phyloP scores from a whole-genome alignment of 2,888 invertebrate species.

The Platycheirus rosarum region DNA sequence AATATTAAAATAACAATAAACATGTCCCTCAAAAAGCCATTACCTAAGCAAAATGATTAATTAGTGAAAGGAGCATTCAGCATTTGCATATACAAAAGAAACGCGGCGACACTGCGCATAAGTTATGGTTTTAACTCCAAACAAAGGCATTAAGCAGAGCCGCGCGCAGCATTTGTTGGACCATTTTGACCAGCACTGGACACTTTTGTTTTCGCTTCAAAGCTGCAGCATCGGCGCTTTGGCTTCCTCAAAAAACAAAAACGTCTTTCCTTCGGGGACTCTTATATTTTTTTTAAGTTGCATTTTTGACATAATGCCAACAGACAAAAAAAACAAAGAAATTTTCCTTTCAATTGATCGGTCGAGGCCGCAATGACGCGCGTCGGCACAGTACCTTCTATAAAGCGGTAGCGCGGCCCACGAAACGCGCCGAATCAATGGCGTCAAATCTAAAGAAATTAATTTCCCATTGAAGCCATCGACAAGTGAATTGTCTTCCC shows the following conservation, averaged over 20 bases:
- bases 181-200: slow-evolving; percentile 60
- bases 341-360: slow-evolving; percentile 37
- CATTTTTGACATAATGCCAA: slow-evolving; percentile 45
- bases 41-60: slow-evolving; percentile 72
- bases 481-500: slow-evolving; percentile 74
- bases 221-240: not conserved
- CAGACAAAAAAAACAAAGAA: slow-evolving; percentile 19
- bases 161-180: slow-evolving; percentile 7
- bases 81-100: slow-evolving; percentile 60
- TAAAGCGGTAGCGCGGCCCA: slow-evolving; percentile 70
- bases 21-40: slow-evolving; percentile 67
- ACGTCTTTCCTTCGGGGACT: slow-evolving; percentile 55
- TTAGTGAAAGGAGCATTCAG: slow-evolving; percentile 70
- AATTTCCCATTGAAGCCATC: slow-evolving; percentile 69
- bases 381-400: slow-evolving; percentile 23
- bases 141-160: slow-evolving; percentile 62
- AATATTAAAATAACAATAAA: slow-evolving; percentile 51
- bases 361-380: not conserved
- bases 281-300: slow-evolving; percentile 10
- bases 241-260: slow-evolving; percentile 31
- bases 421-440: slow-evolving; percentile 67
- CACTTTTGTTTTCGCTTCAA: slow-evolving; percentile 34
- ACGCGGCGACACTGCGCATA: slow-evolving; percentile 47
- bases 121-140: slow-evolving; percentile 62
- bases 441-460: slow-evolving; percentile 70